Percentiles rank a stretch among this genome's conserved stretches.
phyloP scores from a whole-genome alignment of 2,888 invertebrate species.

The Endotricha flammealis region DNA sequence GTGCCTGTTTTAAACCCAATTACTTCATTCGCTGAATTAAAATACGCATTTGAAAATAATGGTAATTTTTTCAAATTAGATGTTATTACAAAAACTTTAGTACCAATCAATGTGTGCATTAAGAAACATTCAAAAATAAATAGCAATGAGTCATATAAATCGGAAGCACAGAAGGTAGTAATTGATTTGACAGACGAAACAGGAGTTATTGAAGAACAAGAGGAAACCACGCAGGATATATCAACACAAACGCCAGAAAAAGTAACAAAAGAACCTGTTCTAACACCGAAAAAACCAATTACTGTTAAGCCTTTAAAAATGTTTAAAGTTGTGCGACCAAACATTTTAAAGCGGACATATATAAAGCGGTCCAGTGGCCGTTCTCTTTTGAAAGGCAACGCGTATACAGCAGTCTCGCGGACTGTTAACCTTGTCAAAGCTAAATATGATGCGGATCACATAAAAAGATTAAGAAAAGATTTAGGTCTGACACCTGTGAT shows the following conservation, averaged over 20 bases:
- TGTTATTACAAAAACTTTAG: slow-evolving; percentile 38
- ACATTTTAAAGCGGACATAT: slow-evolving; percentile 18
- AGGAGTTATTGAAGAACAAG: too few species aligned
- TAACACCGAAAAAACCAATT: slow-evolving; percentile 1
- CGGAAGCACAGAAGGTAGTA: slow-evolving; percentile 17
- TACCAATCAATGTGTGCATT: slow-evolving; percentile 52
- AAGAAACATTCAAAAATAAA: slow-evolving; percentile 29
- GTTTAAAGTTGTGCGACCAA: slow-evolving; percentile 26
- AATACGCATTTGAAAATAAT: slow-evolving; percentile 42
- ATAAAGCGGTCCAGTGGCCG: slow-evolving; percentile 12
- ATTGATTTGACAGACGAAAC: slow-evolving; percentile 59
- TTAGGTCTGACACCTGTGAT: not conserved
- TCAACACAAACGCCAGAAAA: not conserved
- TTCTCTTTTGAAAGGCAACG: too few species aligned
- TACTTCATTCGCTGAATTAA: slow-evolving; percentile 47
- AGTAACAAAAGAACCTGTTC: not conserved
- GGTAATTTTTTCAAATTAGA: slow-evolving; percentile 56
- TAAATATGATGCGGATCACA: too few species aligned
- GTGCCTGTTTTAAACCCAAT: slow-evolving; percentile 32
- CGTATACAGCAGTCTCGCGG: too few species aligned
- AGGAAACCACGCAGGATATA: slow-evolving; percentile 12
- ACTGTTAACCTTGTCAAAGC: too few species aligned
- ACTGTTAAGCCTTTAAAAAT: slow-evolving; percentile 34
- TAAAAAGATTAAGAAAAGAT: not conserved
- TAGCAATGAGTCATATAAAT: not conserved